These are phyloP conservation scores for Caligus rogercresseyi DNA, from an alignment of 1,140 invertebrate genomes.

Conservation along the genomic window DNA sequence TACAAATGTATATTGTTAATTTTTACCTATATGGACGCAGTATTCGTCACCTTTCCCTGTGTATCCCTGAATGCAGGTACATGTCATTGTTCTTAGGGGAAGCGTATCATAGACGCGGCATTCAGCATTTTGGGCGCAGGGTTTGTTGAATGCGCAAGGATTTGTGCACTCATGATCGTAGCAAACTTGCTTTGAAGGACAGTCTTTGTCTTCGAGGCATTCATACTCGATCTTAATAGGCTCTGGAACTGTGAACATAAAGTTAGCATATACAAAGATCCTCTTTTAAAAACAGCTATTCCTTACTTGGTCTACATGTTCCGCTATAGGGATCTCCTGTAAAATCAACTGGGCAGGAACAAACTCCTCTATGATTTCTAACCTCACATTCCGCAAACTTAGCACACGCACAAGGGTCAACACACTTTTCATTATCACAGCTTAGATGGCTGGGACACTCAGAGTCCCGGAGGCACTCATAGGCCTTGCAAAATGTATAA, in stretches of 20 bases:
- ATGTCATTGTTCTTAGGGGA: constrained; percentile 24
- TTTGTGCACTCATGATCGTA: constrained; percentile 24
- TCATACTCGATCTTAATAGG: constrained; percentile 12
- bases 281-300: neutral
- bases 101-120: constrained; percentile 24
- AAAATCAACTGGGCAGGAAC: constrained; percentile 51
- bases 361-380: constrained; percentile 22
- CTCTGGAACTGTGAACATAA: constrained; percentile 16
- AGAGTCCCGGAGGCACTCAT: constrained; percentile 31
- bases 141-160: constrained; percentile 26
- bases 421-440: constrained; percentile 27
- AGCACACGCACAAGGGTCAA: constrained; percentile 40
- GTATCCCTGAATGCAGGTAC: constrained; percentile 30
- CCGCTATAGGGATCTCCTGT: constrained; percentile 49
- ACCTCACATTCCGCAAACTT: constrained; percentile 46
- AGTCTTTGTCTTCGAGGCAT: constrained; percentile 26
- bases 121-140: constrained; percentile 26
- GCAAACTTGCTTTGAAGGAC: constrained; percentile 26
- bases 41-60: constrained; percentile 22
- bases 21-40: neutral
- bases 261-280: constrained; percentile 20
- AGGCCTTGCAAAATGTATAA: constrained; percentile 24
- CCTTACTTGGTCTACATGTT: constrained; percentile 25
- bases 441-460: constrained; percentile 28
- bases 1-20: neutral